These are phyloP conservation scores for Castor canadensis DNA, from an alignment of 2,113 vertebrate genomes.

Conservation along the genomic window DNA sequence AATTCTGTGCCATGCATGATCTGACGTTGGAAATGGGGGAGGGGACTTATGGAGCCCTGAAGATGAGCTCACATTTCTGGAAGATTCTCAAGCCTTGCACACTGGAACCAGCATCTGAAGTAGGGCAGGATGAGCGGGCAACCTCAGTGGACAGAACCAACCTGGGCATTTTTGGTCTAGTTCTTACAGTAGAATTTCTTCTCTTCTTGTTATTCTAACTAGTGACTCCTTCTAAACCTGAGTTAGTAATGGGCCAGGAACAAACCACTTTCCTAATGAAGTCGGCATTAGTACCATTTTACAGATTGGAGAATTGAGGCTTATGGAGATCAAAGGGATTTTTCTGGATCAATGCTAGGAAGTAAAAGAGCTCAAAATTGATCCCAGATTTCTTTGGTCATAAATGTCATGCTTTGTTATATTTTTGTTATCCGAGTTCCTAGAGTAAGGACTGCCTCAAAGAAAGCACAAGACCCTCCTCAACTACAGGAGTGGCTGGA, in stretches of 20 bases:
- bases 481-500: rapidly evolving
- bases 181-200: neutral
- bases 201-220: neutral
- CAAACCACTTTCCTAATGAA: neutral
- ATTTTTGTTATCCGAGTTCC: neutral
- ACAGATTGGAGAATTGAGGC: neutral
- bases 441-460: neutral
- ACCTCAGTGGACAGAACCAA: neutral
- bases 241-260: neutral
- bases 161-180: neutral
- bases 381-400: neutral
- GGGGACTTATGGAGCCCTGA: neutral
- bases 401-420: neutral
- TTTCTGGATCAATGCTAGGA: neutral
- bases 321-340: neutral
- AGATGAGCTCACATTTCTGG: too few relatives aligned
- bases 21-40: neutral
- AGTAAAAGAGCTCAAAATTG: neutral
- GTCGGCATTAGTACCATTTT: neutral
- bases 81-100: neutral
- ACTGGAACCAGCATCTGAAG: neutral
- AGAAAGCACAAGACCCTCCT: neutral
- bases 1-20: neutral
- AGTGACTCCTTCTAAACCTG: neutral
- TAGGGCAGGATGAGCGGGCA: too few relatives aligned